phyloP scores from a whole-genome alignment of 1,140 invertebrate genomes.

The Cheumatopsyche charites region DNA sequence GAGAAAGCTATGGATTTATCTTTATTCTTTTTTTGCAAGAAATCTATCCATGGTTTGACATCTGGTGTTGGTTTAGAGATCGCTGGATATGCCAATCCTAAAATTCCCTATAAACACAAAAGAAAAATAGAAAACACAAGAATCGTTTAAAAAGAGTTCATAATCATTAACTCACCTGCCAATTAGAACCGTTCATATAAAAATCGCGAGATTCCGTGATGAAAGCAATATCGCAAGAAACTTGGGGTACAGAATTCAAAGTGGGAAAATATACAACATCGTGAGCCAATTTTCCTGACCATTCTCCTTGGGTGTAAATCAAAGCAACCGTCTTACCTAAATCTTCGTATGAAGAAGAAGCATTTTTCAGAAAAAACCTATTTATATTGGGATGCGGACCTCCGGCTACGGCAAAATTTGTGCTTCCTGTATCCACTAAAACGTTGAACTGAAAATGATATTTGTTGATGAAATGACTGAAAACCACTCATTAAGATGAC shows the following conservation, averaged over 20 bases:
- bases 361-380: conserved; percentile 35
- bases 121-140: neutral
- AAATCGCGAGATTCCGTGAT: conserved; percentile 41
- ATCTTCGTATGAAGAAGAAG: conserved; percentile 34
- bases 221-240: conserved; percentile 45
- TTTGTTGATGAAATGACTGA: no score
- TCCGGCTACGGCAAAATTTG: conserved; percentile 46
- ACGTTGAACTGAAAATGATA: conserved; percentile 47
- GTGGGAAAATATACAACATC: conserved; percentile 46
- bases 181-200: conserved; percentile 47
- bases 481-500: no score
- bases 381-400: conserved; percentile 43
- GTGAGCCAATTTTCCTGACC: conserved; percentile 42
- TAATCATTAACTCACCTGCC: conserved; percentile 43
- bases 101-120: conserved; percentile 41
- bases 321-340: conserved; percentile 37
- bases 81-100: conserved; percentile 46
- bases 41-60: conserved; percentile 47
- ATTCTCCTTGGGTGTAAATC: conserved; percentile 44
- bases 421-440: conserved; percentile 46
- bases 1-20: conserved; percentile 48
- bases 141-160: neutral
- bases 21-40: conserved; percentile 45
- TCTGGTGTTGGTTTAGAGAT: conserved; percentile 41
- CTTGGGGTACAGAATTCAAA: conserved; percentile 45